Evolutionary conservation across 2,797 vertebrate genomes (phyloP), one percentile per base, ranked within the genome.

Genomic region (Danio aesculapii): DNA sequence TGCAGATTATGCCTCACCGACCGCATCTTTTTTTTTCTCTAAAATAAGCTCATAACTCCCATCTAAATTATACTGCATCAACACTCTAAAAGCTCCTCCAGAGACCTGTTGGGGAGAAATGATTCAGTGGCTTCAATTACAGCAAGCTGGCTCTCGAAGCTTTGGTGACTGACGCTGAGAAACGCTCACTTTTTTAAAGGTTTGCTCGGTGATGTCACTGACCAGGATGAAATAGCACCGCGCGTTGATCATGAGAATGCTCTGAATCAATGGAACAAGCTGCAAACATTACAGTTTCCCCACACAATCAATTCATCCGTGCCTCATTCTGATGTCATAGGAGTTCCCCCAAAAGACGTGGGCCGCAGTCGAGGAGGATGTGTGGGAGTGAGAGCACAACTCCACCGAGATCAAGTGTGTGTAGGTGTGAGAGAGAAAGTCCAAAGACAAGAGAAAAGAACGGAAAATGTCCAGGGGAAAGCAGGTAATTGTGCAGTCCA

Each of bases 201-300:
- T 77, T 79, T 73, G 87, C 84, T 87, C 83, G 84, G 92, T 92
- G 88, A 89, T 81, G 92, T 91, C 91, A 92, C 87, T 84, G 81
- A 90, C 88, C 88, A 86, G 8, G 73, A 74, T 88, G 92, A 92
- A 95, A 94, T 92, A 91, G 90, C 92, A 87, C 83, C 80, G 75
- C 87, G 88, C 92, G 93, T 87, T 91, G 90, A 91, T 92, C 93
- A 92, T 81, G 90, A 88, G 89, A 80, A 90, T 92, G 92, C 91
- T 87, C 86, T 89, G 90, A 95, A 95, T 94, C 94, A 92, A 19
- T 88, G 85, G 91, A 92, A 94, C 89, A 93, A 89, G 88, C 83
- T 93, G 84, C 88, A 90, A 92, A 93, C 90, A 93, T 89, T 89
- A 92, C 89, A 89, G 87, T 88, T 88, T 87, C 83, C 58, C 53